Base-by-base conservation (phyloP, 2,888 invertebrate species). In the Chirona hameri region DNA sequence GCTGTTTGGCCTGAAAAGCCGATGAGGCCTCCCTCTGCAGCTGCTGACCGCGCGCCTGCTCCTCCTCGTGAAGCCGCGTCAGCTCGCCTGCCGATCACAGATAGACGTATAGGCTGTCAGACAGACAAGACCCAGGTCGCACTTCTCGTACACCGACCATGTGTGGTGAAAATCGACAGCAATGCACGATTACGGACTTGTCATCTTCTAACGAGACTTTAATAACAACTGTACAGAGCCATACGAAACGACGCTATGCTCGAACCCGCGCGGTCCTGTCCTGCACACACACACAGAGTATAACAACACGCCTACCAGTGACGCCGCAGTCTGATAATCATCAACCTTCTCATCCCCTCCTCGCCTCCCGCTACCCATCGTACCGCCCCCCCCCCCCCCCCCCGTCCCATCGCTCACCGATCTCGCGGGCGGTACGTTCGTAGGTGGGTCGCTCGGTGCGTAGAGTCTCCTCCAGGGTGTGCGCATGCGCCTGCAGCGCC, bases 381-480 rank as follows among this genome's bases (percentile, higher is more conserved):
- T n/a, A 65, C 27, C 10, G 5, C 27, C n/a, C 24, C 24, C 24
- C 21, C 60, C 60, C 24, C 52, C 9, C 48, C 18, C 57, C 10
- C 3, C 57, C 14, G n/a, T 10, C 2, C 29, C 60, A 7, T 4
- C 7, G 12, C 65, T 65, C 27, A 65, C 65, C 65, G 10, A 31
- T 72, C 31, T 72, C 72, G 14, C 72, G 72, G 4, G 72, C 15
- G 31, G 31, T 2, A 2, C 72, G 72, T 18, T 72, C 72, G 72
- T 72, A 72, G 72, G 15, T 7, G 31, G 72, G 72, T 31, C 31
- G 27, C 72, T 72, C 72, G 31, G 31, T 31, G 18, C 72, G 72
- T 18, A 72, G 72, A 21, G 60, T 82, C 48, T 83, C 82, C 48
- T 60, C 82, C 69, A 48, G 60, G 1, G 29, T 3, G 9, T 31